Conservation (phyloP, 1,140 invertebrate species). For the Lysiphlebus fabarum region DNA sequence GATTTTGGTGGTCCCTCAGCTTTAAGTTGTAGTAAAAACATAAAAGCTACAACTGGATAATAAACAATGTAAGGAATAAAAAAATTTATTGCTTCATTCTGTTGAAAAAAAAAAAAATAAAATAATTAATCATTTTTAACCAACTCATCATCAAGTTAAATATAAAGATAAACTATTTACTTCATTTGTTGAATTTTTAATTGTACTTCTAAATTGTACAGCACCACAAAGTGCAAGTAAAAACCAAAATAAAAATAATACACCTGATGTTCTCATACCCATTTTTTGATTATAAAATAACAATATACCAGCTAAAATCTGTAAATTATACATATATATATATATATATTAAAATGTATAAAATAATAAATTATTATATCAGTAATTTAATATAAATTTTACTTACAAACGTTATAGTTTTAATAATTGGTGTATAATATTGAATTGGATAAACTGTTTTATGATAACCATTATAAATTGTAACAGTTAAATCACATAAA, state of each 20-base stretch:
- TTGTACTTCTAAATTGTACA: constrained; percentile 70
- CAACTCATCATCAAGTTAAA: not conserved
- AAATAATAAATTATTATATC: too few relatives aligned
- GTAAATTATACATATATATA: too few relatives aligned
- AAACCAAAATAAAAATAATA: constrained; percentile 87
- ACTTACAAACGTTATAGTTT: constrained; percentile 78
- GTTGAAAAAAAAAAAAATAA: constrained; percentile 29
- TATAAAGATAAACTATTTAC: constrained; percentile 24
- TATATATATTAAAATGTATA: too few relatives aligned
- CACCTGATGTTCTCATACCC: constrained; percentile 82
- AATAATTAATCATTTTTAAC: constrained; percentile 24
- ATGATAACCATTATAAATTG: constrained; percentile 55
- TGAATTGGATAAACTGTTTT: constrained; percentile 62
- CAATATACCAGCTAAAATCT: constrained; percentile 69
- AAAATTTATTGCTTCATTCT: constrained; percentile 52
- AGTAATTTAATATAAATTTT: constrained; percentile 26
- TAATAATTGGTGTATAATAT: constrained; percentile 70
- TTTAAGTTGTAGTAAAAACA: constrained; percentile 80
- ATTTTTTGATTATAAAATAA: constrained; percentile 75
- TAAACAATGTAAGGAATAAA: constrained; percentile 80
- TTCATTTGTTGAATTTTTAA: constrained; percentile 46
- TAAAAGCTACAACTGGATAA: constrained; percentile 68
- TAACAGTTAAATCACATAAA: constrained; percentile 62
- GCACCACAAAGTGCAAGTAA: constrained; percentile 67
- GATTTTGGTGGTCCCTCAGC: constrained; percentile 70